Percentiles rank a stretch among this genome's conserved stretches.
Evolutionary conservation across 2,888 invertebrate species (phyloP).

Genomic region (Eilema sororculum): DNA sequence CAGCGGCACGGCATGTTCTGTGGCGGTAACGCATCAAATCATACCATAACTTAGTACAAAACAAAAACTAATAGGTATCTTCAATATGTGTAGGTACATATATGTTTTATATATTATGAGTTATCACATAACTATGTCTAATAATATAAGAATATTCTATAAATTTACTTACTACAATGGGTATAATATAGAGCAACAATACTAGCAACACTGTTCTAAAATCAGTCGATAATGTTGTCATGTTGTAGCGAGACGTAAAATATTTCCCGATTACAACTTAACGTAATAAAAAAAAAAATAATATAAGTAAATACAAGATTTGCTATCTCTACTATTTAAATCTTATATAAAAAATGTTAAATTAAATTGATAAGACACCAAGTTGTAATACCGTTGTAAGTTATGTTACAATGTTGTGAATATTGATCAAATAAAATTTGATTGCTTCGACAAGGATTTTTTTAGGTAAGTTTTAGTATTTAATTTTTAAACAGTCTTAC

Average conservation of each 20-base stretch:
- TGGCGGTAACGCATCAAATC: too few species aligned
- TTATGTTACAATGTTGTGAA: conserved; percentile 3
- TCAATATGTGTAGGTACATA: too few species aligned
- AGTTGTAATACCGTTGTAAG: not conserved
- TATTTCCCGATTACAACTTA: conserved; percentile 8
- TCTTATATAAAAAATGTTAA: not conserved
- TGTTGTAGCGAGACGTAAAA: not conserved
- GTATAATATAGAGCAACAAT: too few species aligned
- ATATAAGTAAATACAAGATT: not conserved
- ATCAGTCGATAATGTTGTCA: conserved; percentile 18
- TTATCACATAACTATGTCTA: too few species aligned
- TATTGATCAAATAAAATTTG: conserved; percentile 22
- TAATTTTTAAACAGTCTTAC: not conserved
- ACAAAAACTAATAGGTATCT: too few species aligned
- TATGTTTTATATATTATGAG: too few species aligned
- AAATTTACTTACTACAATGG: too few species aligned
- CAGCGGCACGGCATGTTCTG: too few species aligned
- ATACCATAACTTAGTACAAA: too few species aligned
- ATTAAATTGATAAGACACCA: not conserved
- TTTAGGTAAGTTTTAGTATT: conserved; percentile 11
- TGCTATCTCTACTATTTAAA: not conserved
- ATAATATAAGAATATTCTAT: too few species aligned
- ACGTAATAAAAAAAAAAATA: conserved; percentile 7
- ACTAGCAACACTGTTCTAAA: not conserved
- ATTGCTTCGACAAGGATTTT: conserved; percentile 3